Base-by-base conservation (phyloP, 1,140 invertebrate genomes). In the Paracyclopina nana region DNA sequence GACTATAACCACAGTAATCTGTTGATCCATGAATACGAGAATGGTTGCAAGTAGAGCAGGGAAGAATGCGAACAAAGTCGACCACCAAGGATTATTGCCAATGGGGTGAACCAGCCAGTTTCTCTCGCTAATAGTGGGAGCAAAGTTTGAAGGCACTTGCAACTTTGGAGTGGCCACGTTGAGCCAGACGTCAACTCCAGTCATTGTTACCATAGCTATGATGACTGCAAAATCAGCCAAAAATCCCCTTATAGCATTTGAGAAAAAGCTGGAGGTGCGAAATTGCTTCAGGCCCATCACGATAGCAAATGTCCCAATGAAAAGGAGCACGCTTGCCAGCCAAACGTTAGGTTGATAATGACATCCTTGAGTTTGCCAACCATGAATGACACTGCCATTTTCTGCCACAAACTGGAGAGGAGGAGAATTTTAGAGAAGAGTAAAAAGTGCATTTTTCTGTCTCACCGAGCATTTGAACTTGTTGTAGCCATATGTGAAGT, bases 1-100 rank as follows among this genome's bases (percentile, higher is more conserved):
- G 6, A 98, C 79, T 61, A 98, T 98, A 22, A 97, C 92, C 46
- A 88, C 84, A 1, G 92, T 96, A 52, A 98, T 97, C 68, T 97
- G 91, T 65, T 98, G 94, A 71, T 98, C 94, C 90, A 98, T 97
- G 65, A 97, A 98, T 59, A 97, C 90, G 6, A 98, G 70, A 60
- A 99, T 97, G 11, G 87, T 94, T 26, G 87, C 87, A 12, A 98
- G 65, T 5, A 97, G 65, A 43, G 94, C 91, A 1, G 94, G 94
- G 26, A 92, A 64, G 26, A 83, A 57, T 4, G 90, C 86, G 4
- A 82, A 70, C 3, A 86, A 59, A 1, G 76, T 67, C 26, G 86
- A 79, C 78, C 83, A 97, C 60, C 78, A 68, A 1, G 88, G 87
- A 67, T 92, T 94, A 16, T 20, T 20, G 20, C 34, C 34, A 38